A percentile compares a stretch with the other conserved stretches of the same genome.
Evolutionary conservation across 2,797 vertebrate genomes (phyloP).

Genomic region (Coregonus suidteri): DNA sequence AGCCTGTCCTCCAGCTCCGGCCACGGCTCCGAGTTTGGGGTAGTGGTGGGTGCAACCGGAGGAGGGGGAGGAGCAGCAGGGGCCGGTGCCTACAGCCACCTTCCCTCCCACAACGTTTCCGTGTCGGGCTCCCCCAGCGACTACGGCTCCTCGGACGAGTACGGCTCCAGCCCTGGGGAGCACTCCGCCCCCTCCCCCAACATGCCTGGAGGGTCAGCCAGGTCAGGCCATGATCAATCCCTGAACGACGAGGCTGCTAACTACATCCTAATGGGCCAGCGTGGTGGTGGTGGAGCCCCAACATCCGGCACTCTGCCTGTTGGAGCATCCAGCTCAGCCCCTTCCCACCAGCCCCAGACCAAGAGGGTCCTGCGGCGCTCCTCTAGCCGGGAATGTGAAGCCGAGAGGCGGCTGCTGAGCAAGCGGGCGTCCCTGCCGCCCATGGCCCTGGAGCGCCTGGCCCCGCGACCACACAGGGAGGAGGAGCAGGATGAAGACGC

Average conservation of each 20-base stretch:
- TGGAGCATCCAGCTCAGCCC: slow-evolving; percentile 31
- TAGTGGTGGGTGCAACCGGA: slow-evolving; percentile 38
- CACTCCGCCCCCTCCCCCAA: slow-evolving; percentile 65
- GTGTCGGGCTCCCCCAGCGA: slow-evolving; percentile 80
- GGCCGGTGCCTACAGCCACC: slow-evolving; percentile 64
- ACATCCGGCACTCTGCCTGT: slow-evolving; percentile 56
- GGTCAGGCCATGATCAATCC: slow-evolving; percentile 49
- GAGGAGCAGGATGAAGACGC: slow-evolving; percentile 73
- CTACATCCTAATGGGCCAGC: slow-evolving; percentile 81
- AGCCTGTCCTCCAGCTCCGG: slow-evolving; percentile 72
- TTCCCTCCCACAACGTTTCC: slow-evolving; percentile 64
- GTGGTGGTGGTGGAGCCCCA: slow-evolving; percentile 56
- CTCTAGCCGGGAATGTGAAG: slow-evolving; percentile 74
- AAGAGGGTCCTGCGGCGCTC: slow-evolving; percentile 75
- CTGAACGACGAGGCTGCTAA: slow-evolving; percentile 72
- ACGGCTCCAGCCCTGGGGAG: slow-evolving; percentile 82
- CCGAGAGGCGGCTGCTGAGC: slow-evolving; percentile 73
- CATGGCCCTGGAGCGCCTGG: slow-evolving; percentile 73
- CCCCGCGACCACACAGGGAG: slow-evolving; percentile 62
- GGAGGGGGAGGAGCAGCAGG: slow-evolving; percentile 41
- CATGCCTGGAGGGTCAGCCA: slow-evolving; percentile 64
- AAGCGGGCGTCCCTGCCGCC: slow-evolving; percentile 80
- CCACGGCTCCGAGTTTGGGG: slow-evolving; percentile 74
- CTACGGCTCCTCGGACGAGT: slow-evolving; percentile 84
- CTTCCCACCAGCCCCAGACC: slow-evolving; percentile 51